Conservation (phyloP, 2,888 invertebrate genomes). For the Sericinus montela region DNA sequence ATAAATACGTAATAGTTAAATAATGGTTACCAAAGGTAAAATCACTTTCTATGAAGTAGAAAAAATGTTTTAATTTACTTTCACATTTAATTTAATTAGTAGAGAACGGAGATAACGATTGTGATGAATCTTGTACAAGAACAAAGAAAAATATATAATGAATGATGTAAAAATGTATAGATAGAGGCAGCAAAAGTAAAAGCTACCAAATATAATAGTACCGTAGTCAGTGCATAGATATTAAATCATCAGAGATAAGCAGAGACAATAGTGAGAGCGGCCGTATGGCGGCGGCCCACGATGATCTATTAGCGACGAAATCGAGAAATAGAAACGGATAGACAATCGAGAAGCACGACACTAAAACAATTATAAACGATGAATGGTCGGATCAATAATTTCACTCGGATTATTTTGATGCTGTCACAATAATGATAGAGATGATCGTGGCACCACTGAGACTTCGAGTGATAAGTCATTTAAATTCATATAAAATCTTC, state of each 20-base stretch:
- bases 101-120: no score
- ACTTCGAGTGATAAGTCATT: no score
- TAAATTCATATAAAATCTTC: no score
- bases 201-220: slow-evolving; percentile 41
- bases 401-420: not conserved
- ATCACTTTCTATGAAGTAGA: no score
- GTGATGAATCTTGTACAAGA: not conserved
- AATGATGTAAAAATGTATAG: slow-evolving; percentile 16
- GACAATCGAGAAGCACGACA: slow-evolving; percentile 31
- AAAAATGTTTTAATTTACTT: no score
- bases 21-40: no score
- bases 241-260: slow-evolving; percentile 46
- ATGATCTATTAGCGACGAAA: slow-evolving; percentile 56
- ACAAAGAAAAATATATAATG: slow-evolving; percentile 4
- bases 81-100: no score
- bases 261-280: slow-evolving; percentile 63
- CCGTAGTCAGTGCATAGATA: slow-evolving; percentile 38
- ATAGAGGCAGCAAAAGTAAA: slow-evolving; percentile 39
- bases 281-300: slow-evolving; percentile 25
- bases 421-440: not conserved
- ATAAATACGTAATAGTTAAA: no score
- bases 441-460: not conserved
- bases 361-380: slow-evolving; percentile 33
- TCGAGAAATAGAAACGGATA: slow-evolving; percentile 37
- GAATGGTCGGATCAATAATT: slow-evolving; percentile 17